Conservation (phyloP, 2,888 invertebrate genomes). For the Aphidoletes aphidimyza region DNA sequence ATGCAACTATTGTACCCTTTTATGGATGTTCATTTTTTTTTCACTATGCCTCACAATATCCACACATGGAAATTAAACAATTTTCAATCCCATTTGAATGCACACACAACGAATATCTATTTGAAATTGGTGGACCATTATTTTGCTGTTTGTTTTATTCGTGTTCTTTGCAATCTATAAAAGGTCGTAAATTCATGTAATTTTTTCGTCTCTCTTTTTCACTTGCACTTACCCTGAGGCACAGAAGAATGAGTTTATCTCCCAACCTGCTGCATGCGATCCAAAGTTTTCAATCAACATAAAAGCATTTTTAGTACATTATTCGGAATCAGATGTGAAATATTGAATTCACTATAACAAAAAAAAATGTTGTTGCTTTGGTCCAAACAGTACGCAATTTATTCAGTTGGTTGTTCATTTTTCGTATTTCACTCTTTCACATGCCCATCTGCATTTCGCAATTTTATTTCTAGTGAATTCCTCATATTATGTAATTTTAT, state of each 20-base stretch:
- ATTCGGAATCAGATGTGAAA: constrained; percentile 41
- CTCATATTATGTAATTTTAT: not conserved
- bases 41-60: not conserved
- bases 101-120: constrained; percentile 12
- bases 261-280: not conserved
- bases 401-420: not conserved
- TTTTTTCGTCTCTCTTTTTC: not conserved
- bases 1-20: not conserved
- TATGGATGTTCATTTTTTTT: constrained; percentile 32
- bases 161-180: not conserved
- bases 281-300: constrained; percentile 49
- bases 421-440: not conserved
- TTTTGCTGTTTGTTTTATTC: not conserved
- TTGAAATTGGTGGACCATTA: not conserved
- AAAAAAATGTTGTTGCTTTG: not conserved
- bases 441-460: not conserved
- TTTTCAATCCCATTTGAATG: constrained; percentile 4
- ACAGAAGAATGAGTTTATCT: not conserved
- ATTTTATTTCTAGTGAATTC: not conserved
- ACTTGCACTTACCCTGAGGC: not conserved
- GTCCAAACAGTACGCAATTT: not conserved
- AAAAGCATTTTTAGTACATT: constrained; percentile 49
- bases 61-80: constrained; percentile 18
- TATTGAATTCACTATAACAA: not conserved
- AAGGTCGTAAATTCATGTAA: constrained; percentile 31